Conservation (phyloP, 2,797 vertebrate genomes). For the Avahi laniger region DNA sequence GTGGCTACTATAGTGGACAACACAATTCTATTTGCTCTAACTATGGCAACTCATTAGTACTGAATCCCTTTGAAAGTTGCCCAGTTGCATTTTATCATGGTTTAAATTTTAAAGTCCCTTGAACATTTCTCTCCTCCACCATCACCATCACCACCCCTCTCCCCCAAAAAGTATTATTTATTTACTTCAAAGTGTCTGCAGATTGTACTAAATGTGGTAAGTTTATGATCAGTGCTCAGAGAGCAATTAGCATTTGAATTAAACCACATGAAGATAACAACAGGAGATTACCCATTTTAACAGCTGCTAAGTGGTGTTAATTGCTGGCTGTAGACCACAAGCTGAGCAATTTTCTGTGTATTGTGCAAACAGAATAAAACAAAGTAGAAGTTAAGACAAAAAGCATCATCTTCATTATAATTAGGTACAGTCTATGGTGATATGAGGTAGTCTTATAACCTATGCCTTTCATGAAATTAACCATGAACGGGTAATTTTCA, state of each 20-base stretch:
- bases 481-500: background rate
- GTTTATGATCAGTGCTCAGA: constrained; percentile 79
- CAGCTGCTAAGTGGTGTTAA: constrained; percentile 85
- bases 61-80: background rate
- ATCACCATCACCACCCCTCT: background rate
- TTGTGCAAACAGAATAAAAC: constrained; percentile 80
- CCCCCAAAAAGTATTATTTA: background rate
- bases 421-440: background rate
- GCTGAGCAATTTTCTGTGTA: constrained; percentile 78
- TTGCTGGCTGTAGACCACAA: constrained; percentile 82
- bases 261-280: constrained; percentile 83
- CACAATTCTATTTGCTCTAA: background rate
- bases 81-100: background rate
- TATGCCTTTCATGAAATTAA: background rate
- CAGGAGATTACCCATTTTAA: constrained; percentile 81
- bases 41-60: accelerated
- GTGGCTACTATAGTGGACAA: no score
- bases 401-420: constrained; percentile 43
- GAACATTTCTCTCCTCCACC: background rate
- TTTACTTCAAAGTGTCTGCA: constrained; percentile 60
- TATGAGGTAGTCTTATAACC: background rate
- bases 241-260: constrained; percentile 84
- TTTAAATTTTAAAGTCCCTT: background rate
- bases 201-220: constrained; percentile 73
- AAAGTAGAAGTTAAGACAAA: constrained; percentile 70